Base-by-base conservation (phyloP, 2,888 invertebrate genomes). In the Oegoconia quadripuncta region DNA sequence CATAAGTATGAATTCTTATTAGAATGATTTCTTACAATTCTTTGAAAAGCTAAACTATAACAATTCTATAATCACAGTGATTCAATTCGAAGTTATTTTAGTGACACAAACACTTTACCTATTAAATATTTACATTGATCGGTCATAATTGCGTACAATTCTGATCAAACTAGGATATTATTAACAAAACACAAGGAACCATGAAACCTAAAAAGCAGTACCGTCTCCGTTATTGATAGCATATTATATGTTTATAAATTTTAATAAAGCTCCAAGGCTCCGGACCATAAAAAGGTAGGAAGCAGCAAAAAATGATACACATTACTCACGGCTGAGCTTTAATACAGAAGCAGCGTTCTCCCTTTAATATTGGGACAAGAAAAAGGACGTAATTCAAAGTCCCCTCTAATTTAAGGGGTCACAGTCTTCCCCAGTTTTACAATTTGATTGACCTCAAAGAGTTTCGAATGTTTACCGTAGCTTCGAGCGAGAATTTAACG, bases 221-320 rank as follows among this genome's bases (percentile, higher is more conserved):
- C 29, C 44, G 47, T 48, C 53, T 57, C 46, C 52, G 57, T 62
- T 64, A 70, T 71, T 67, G 69, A 67, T 69, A 71, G 64, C 63
- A 52, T 62, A 62, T 72, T 66, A 69, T 55, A 46, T 52, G 55
- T 55, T 62, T 63, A 61, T 65, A 61, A 62, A 62, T 61, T 68
- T 68, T 64, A 66, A 68, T 69, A 67, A 67, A 65, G 59, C 58
- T 50, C 46, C 45, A 48, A 40, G 42, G 53, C 44, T 44, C 46
- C 49, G 47, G 50, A 48, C 53, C 53, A 62, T 64, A 63, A 62
- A 62, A 62, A 62, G 60, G 61, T 53, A 60, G 59, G 59, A 61
- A 56, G 58, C 55, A 51, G 52, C 63, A 62, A 71, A 66, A 69
- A 69, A 71, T 69, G 67, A 68, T 68, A 65, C 59, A 57, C 67